phyloP scores from a whole-genome alignment of 2,888 invertebrate species.

The Sminthurides aquaticus region DNA sequence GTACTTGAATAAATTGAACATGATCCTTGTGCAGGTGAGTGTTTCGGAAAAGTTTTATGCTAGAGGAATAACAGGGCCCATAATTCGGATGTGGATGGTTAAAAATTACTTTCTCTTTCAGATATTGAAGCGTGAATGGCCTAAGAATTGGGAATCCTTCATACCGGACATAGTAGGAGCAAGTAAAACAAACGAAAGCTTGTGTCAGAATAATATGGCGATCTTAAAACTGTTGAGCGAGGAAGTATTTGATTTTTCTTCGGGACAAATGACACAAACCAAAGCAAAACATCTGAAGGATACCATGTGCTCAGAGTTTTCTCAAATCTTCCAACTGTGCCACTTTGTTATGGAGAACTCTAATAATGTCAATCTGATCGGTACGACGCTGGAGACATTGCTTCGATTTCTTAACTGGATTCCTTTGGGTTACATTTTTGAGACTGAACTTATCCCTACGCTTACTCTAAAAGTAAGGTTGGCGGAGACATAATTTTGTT shows the following conservation, averaged over 20 bases:
- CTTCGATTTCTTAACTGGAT: constrained; percentile 98
- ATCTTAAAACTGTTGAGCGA: constrained; percentile 95
- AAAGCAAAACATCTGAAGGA: constrained; percentile 99
- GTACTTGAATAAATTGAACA: constrained; percentile 94
- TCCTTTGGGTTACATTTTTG: constrained; percentile 99
- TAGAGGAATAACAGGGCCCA: background rate
- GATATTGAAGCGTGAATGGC: constrained; percentile 99
- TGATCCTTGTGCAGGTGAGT: constrained; percentile 88
- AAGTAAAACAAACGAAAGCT: constrained; percentile 94
- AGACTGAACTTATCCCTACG: constrained; percentile 91
- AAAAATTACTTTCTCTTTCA: constrained; percentile 45
- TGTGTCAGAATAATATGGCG: constrained; percentile 99
- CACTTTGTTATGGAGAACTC: constrained; percentile 97
- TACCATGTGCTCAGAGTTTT: constrained; percentile 98
- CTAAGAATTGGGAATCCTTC: constrained; percentile 98
- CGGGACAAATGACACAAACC: constrained; percentile 95
- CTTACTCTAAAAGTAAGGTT: constrained; percentile 68
- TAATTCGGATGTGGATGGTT: background rate
- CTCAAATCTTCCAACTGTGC: constrained; percentile 95
- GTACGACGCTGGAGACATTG: constrained; percentile 90
- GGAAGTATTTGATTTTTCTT: constrained; percentile 98
- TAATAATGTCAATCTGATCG: constrained; percentile 91
- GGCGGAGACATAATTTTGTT: background rate
- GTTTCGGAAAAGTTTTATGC: no score
- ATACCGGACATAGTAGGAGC: constrained; percentile 98